phyloP scores from a whole-genome alignment of 2,888 invertebrate genomes.

The Plagiodera versicolora region DNA sequence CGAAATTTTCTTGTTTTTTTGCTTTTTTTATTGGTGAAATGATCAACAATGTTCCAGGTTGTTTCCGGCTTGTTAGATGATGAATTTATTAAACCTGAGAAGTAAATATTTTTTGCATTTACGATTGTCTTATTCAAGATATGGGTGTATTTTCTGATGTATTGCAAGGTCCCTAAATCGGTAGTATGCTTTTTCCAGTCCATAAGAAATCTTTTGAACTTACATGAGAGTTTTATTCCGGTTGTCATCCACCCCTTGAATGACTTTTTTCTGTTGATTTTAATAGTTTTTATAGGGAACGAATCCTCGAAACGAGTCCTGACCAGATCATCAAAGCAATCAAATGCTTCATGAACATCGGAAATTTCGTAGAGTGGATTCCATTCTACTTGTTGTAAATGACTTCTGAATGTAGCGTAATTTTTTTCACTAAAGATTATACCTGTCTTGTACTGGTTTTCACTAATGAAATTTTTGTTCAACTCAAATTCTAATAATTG shows the following conservation, averaged over 20 bases:
- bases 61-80: conserved; percentile 1
- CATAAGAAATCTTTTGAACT: background rate
- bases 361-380: background rate
- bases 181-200: conserved; percentile 1
- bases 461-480: background rate
- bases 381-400: background rate
- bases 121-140: conserved; percentile 3
- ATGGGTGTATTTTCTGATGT: background rate
- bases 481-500: background rate
- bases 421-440: conserved; percentile 2
- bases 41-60: background rate
- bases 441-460: background rate
- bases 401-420: background rate
- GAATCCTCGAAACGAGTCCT: background rate
- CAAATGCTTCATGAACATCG: conserved; percentile 1
- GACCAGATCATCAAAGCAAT: background rate
- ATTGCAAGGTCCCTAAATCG: background rate
- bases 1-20: background rate
- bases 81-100: conserved; percentile 5
- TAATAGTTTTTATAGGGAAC: conserved; percentile 1
- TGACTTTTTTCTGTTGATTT: background rate
- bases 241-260: conserved; percentile 1
- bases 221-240: background rate
- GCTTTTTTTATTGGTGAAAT: background rate
- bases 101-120: conserved; percentile 1